Conservation (phyloP, 2,888 invertebrate species). For the Trissolcus japonicus region DNA sequence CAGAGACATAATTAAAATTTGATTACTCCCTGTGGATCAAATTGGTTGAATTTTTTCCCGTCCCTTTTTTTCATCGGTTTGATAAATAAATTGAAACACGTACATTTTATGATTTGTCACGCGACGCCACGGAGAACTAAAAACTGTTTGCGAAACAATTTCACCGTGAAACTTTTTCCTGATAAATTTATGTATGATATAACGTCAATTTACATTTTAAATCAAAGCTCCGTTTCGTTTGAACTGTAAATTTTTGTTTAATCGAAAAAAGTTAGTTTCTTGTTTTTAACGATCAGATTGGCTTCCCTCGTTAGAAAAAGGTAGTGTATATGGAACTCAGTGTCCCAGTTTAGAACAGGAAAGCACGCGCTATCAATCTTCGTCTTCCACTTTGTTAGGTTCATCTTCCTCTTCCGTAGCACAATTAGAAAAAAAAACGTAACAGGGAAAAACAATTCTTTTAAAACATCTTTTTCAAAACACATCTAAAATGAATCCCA, state of each 20-base stretch:
- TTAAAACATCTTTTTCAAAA: no score
- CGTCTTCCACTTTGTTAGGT: conserved; percentile 60
- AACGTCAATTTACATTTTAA: no score
- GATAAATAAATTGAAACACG: conserved; percentile 3
- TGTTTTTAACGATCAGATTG: conserved; percentile 15
- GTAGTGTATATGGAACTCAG: conserved; percentile 43
- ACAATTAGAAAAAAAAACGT: conserved; percentile 37
- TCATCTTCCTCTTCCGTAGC: conserved; percentile 47
- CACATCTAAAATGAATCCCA: no score
- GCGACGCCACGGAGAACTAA: no score
- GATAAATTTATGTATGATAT: no score
- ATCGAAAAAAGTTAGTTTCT: background rate
- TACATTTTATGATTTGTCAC: background rate
- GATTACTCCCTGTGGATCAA: conserved; percentile 12
- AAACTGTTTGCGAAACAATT: no score
- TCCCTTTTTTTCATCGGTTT: background rate
- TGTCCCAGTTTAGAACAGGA: conserved; percentile 60
- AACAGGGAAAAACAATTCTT: conserved; percentile 42
- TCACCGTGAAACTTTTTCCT: no score
- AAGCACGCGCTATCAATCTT: conserved; percentile 60
- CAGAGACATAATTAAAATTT: conserved; percentile 34
- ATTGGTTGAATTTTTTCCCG: background rate
- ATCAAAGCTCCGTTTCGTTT: no score
- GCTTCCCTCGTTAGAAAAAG: conserved; percentile 29
- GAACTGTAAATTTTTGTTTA: no score